These are phyloP conservation scores for Sitobion miscanthi DNA, from an alignment of 1,140 invertebrate species.

Conservation along the genomic window DNA sequence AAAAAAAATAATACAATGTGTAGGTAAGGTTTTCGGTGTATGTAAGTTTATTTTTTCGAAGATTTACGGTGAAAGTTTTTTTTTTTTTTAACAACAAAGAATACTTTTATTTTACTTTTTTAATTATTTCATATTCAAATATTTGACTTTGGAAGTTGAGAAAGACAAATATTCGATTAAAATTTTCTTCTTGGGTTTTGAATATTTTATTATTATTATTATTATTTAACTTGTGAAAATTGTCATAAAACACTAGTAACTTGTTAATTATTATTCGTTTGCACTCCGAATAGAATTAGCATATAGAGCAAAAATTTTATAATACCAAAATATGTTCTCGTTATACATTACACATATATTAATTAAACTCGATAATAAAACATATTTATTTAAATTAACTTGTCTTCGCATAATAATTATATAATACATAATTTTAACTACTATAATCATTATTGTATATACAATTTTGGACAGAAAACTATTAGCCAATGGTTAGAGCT, in stretches of 20 bases:
- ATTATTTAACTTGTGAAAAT: background rate
- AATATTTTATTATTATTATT: slow-evolving; percentile 4
- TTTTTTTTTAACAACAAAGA: background rate
- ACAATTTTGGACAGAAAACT: background rate
- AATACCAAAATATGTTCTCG: background rate
- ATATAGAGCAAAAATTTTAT: background rate
- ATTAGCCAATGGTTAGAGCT: background rate
- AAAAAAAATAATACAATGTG: background rate
- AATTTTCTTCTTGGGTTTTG: background rate
- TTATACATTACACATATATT: background rate
- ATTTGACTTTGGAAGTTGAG: background rate
- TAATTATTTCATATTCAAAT: slow-evolving; percentile 7
- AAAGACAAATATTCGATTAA: slow-evolving; percentile 5
- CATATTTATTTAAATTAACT: background rate
- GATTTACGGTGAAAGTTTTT: slow-evolving; percentile 15
- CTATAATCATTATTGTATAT: background rate
- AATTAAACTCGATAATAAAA: background rate
- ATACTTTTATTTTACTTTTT: slow-evolving; percentile 19
- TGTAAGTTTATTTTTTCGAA: slow-evolving; percentile 9
- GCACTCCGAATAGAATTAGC: background rate
- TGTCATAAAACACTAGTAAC: background rate
- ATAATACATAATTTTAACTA: background rate
- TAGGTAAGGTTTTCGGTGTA: background rate
- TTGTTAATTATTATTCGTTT: background rate
- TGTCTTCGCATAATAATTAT: background rate